phyloP scores from a whole-genome alignment of 2,888 invertebrate genomes.

The Agonopterix heracliana region DNA sequence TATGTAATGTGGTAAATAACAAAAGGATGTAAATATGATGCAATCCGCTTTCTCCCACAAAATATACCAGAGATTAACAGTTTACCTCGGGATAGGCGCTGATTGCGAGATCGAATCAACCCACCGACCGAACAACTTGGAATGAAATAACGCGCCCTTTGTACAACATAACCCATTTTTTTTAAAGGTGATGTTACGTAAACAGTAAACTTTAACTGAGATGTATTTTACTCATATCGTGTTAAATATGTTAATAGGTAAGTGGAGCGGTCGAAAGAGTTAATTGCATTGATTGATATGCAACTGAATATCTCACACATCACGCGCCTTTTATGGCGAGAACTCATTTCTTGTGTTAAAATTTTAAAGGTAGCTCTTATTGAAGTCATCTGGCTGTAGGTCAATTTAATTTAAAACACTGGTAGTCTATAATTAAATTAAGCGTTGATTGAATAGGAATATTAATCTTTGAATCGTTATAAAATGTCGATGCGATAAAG shows the following conservation, averaged over 20 bases:
- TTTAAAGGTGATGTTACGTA: conserved; percentile 49
- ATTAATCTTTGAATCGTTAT: too few relatives aligned
- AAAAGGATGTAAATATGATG: too few relatives aligned
- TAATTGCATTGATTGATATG: conserved; percentile 61
- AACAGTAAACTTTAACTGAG: conserved; percentile 40
- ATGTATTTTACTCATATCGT: conserved; percentile 46
- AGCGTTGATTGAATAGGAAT: too few relatives aligned
- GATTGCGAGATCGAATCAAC: conserved; percentile 33
- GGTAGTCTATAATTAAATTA: too few relatives aligned
- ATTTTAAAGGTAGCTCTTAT: conserved; percentile 1
- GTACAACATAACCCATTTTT: conserved; percentile 31
- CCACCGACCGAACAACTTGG: conserved; percentile 20
- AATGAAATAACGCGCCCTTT: conserved; percentile 50
- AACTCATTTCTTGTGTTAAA: conserved; percentile 8
- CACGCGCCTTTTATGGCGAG: conserved; percentile 14
- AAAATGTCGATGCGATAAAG: too few relatives aligned
- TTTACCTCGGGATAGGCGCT: conserved; percentile 1
- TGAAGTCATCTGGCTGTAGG: background rate
- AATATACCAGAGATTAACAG: background rate
- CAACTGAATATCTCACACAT: conserved; percentile 29
- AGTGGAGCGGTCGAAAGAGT: conserved; percentile 38
- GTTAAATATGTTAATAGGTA: conserved; percentile 59
- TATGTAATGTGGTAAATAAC: too few relatives aligned
- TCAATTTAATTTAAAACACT: background rate
- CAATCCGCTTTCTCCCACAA: background rate